Evolutionary conservation across 2,797 vertebrate genomes (phyloP), one percentile per base, ranked within the genome.

Genomic region (Hapalemur alaotrensis): DNA sequence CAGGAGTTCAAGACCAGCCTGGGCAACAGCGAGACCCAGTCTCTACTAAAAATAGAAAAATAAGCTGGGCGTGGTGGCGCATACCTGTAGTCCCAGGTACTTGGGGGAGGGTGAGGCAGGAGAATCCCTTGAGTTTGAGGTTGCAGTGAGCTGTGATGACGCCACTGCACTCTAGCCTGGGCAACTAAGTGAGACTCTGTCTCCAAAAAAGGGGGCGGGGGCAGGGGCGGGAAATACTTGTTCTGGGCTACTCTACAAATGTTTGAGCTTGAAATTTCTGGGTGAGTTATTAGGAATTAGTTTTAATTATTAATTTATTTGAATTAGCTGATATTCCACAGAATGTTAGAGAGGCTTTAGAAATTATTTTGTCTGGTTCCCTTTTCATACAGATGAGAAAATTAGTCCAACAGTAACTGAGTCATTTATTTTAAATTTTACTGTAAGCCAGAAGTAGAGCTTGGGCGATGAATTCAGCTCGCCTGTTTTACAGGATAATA

Each of bases 231-330:
- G 46, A 76, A 22, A 63, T 50, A 73, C 20, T 96, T 83, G 20
- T 80, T 95, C 32, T 93, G 57, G 70, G 78, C 94, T 89, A 92
- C 54, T 82, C 52, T 91, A 18, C 84, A 61, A 85, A 57, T 93
- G 23, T 90, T 92, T 20, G 70, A 70, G 14, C 30, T 78, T 82
- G 43, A 79, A 72, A 73, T 96, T 94, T 87, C 6, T 65, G 69
- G 69, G 46, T 72, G 72, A 91, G 75, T 67, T 93, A 86, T 67
- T 93, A 23, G 43, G 59, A 91, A 88, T 54, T 41, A 91, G 6
- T 90, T 4, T 78, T 96, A 72, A 63, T 75, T 90, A 78, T 85
- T 10, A 70, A 25, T 83, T 95, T 63, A 61, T 82, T 86, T 82
- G 20, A 92, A 83, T 82, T 93, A 90, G 54, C 18, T 92, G 18